These are phyloP conservation scores for Leptinotarsa defecta DNA, from an alignment of 1,140 invertebrate genomes.

Conservation along the genomic window DNA sequence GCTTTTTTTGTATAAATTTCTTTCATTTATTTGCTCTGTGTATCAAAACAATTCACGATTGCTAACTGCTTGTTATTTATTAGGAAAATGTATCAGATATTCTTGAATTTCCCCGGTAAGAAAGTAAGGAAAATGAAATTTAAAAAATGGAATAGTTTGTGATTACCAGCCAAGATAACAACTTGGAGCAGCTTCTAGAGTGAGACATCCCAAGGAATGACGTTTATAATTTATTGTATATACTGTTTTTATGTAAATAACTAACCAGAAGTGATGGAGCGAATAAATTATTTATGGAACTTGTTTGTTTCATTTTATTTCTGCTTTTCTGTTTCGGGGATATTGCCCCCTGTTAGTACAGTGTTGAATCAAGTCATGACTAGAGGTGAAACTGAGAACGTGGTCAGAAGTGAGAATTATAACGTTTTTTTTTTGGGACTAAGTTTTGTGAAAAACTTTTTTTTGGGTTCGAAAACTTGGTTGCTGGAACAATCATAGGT, in stretches of 20 bases:
- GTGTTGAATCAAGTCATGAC: no score
- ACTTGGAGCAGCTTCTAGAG: slow-evolving; percentile 24
- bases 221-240: slow-evolving; percentile 28
- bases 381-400: no score
- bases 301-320: background rate
- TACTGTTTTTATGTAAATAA: slow-evolving; percentile 23
- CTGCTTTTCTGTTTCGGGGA: no score
- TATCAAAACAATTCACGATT: background rate
- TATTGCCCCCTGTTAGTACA: no score
- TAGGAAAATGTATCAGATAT: slow-evolving; percentile 32
- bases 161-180: slow-evolving; percentile 15
- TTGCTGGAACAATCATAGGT: no score
- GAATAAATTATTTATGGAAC: background rate
- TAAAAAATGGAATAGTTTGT: slow-evolving; percentile 33
- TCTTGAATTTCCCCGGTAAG: slow-evolving; percentile 30
- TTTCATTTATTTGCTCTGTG: no score
- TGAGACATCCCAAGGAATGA: slow-evolving; percentile 14
- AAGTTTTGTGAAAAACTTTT: no score
- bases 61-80: slow-evolving; percentile 30
- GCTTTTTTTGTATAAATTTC: no score
- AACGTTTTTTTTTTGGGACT: no score
- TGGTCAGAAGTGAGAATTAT: no score
- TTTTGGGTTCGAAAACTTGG: no score
- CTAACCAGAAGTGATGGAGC: background rate
- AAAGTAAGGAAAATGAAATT: slow-evolving; percentile 31